Base-by-base conservation (phyloP, 1,140 invertebrate species). In the Rhagoletis pomonella region DNA sequence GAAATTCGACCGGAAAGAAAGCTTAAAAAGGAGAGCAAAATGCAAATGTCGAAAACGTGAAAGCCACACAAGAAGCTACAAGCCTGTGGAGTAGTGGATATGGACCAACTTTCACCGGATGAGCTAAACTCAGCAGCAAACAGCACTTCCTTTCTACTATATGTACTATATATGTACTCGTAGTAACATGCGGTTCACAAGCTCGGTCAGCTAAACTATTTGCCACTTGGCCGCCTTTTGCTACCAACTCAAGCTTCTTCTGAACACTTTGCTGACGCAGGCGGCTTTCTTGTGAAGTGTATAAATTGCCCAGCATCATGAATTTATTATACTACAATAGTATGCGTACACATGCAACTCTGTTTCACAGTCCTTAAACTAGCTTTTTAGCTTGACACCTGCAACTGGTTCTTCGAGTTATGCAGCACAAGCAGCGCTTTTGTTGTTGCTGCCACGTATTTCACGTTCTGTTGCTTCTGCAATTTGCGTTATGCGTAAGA, bases 241-340 rank as follows among this genome's bases (percentile, higher is more conserved):
- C 64, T 67, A 29, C 64, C 10, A 9, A 67, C 67, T 73, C 39
- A 10, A 44, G 47, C 47, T 55, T 7, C 47, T 44, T 19, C n/a
- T 50, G n/a, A 55, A 55, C 50, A 7, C 73, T 4, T 47, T 81
- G 73, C 73, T 81, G 73, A 81, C 73, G 73, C 44, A 44, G 44
- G 73, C 73, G 73, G 6, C 73, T 29, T 81, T 19, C 29, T 42
- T 42, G 84, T 85, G 84, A 60, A 85, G 84, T 85, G 29, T 6
- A 85, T 60, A 85, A 85, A 85, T 85, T 85, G 39, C 58, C 55
- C 84, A 60, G 42, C 84, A 85, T 85, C 84, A 85, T 85, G 84
- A 85, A 85, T 85, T 85, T 85, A 85, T 85, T 85, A 29, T 29
- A 29, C 29, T 29, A 29, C 29, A 29, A 29, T 29, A 29, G 29